A percentile compares a stretch with the other conserved stretches of the same genome.
phyloP scores from a whole-genome alignment of 2,797 vertebrate genomes.

The Mormyrops attenuatus region DNA sequence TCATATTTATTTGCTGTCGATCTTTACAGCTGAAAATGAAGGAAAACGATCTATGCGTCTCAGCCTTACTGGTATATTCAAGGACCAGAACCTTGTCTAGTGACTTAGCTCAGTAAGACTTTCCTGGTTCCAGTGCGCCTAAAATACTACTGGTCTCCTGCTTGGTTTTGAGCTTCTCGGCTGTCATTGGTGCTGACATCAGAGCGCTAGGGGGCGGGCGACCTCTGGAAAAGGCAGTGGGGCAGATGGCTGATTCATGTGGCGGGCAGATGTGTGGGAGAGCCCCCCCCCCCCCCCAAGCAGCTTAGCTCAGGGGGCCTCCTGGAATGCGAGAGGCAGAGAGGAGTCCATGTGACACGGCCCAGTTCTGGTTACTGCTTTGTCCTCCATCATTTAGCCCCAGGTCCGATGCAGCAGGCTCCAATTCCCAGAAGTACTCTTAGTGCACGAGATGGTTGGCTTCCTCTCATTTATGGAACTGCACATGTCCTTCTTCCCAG shows the following conservation, averaged over 20 bases:
- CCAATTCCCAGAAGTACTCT: neutral
- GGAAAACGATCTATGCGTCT: neutral
- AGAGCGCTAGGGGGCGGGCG: neutral
- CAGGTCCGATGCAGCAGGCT: neutral
- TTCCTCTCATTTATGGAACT: neutral
- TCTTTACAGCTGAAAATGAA: neutral
- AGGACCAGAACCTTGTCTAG: neutral
- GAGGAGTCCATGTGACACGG: neutral
- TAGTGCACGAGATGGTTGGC: neutral
- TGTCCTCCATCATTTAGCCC: neutral
- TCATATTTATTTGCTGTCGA: neutral
- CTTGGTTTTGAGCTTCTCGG: neutral
- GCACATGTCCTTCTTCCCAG: neutral
- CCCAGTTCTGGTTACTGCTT: neutral
- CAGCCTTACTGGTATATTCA: neutral
- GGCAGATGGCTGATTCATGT: constrained; percentile 7
- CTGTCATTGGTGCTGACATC: neutral
- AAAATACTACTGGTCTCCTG: neutral
- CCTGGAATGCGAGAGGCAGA: neutral
- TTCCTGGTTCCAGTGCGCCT: neutral
- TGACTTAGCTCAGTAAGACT: neutral
- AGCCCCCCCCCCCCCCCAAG: neutral
- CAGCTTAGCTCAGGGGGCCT: neutral
- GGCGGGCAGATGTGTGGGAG: neutral
- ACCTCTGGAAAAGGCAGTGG: neutral